Base-by-base conservation (phyloP, 2,113 vertebrate genomes). In the Pithys albifrons region DNA sequence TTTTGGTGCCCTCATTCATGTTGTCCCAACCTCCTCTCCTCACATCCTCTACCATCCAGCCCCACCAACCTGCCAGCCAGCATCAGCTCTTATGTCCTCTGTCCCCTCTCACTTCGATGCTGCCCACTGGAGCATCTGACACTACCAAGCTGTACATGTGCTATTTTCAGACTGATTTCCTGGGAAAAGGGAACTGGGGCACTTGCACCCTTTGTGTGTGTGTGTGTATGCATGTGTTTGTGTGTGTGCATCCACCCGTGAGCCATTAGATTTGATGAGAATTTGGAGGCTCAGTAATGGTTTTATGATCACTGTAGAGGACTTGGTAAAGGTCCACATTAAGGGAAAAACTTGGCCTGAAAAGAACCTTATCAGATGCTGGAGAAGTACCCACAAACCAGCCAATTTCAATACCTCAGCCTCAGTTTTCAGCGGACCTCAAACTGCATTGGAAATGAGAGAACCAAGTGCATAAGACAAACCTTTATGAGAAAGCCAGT, bases 201-300 rank as follows among this genome's bases (percentile, higher is more conserved):
- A 55, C 14, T 24, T 67, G 16, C 5, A 27, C 14, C 13, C 25
- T 70, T 13, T 27, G n/a, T 22, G 25, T 0, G 0, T 22, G 25
- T 0, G 0, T 1, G 2, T 12, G 0, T 1, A 2, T 22, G 35
- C 28, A 1, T 0, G 6, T 11, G 6, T 29, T 61, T 51, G 12
- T n/a, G 10, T 57, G 29, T 0, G 0, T 16, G 58, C 35, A 59
- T 51, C 33, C 17, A 46, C 23, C 41, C 12, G 46, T 0, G 5
- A 77, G 74, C 33, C 81, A 64, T 18, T 10, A 25, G 28, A 13
- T 61, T 59, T 46, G 33, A 48, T 35, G 45, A 82, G 55, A 54
- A 71, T n/a, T 4, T 19, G 20, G 29, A 74, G 51, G 27, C 37
- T 88, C 6, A 1, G 29, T 52, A 70, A 33, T 17, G 18, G 29